These are phyloP conservation scores for Cosmia trapezina DNA, from an alignment of 2,888 invertebrate species.

Conservation along the genomic window DNA sequence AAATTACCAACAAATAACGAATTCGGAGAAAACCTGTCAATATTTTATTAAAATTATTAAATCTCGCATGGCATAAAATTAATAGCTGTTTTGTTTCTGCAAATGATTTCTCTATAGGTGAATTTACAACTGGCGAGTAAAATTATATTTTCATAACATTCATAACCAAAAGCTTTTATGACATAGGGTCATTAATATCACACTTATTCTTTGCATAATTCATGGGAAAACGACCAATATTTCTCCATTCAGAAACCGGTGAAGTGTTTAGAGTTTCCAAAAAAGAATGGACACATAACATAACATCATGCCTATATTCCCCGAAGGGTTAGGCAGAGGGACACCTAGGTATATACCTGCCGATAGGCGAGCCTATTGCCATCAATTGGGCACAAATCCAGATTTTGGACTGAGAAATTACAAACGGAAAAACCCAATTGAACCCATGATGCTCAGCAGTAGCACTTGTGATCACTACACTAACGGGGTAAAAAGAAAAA, in stretches of 20 bases:
- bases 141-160: constrained; percentile 6
- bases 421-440: no score
- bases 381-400: no score
- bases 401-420: no score
- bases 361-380: no score
- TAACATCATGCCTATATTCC: no score
- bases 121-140: neutral
- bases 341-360: no score
- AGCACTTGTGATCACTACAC: neutral
- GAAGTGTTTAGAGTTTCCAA: neutral
- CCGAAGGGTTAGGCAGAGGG: no score
- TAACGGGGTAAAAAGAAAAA: neutral
- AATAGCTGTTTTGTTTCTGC: neutral
- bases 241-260: neutral
- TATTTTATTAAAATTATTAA: neutral
- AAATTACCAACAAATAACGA: neutral
- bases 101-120: neutral
- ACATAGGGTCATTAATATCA: neutral
- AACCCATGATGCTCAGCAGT: neutral
- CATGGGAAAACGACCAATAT: neutral
- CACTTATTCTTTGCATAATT: neutral
- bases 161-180: neutral
- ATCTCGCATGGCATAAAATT: neutral
- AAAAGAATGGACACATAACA: neutral
- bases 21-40: neutral